These are phyloP conservation scores for Thecocarcelia acutangulata DNA, from an alignment of 2,888 invertebrate species.

Conservation along the genomic window DNA sequence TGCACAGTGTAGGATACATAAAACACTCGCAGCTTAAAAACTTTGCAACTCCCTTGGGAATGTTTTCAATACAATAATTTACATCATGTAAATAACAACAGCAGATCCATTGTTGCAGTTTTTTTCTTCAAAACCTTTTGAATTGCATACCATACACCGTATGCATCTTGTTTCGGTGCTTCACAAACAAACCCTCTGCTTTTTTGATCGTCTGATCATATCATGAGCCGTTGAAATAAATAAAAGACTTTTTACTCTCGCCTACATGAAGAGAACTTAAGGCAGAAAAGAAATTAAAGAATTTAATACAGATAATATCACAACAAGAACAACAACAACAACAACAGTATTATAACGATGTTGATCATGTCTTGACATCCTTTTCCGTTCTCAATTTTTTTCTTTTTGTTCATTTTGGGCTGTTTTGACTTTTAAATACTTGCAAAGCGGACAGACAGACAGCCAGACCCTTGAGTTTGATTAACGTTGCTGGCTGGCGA, in stretches of 20 bases:
- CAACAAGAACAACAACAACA: conserved; percentile 28
- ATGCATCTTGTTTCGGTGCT: too few species aligned
- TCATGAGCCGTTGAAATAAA: conserved; percentile 22
- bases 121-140: background rate
- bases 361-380: conserved; percentile 67
- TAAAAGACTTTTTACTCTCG: conserved; percentile 36
- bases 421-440: conserved; percentile 50
- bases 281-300: conserved; percentile 42
- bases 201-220: conserved; percentile 50
- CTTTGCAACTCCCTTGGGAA: conserved; percentile 14
- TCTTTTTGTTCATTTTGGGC: conserved; percentile 5
- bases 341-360: conserved; percentile 8
- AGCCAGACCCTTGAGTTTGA: conserved; percentile 60
- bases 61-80: conserved; percentile 31
- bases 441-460: too few species aligned
- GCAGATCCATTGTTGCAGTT: conserved; percentile 27
- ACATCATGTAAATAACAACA: conserved; percentile 21
- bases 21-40: conserved; percentile 11
- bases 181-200: conserved; percentile 39
- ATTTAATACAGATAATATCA: conserved; percentile 62
- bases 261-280: conserved; percentile 42
- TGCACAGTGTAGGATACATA: too few species aligned
- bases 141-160: conserved; percentile 1
- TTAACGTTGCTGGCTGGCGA: conserved; percentile 22
- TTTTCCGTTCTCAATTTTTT: conserved; percentile 65